Conservation (phyloP, 2,888 invertebrate genomes). For the Brassicogethes aeneus region DNA sequence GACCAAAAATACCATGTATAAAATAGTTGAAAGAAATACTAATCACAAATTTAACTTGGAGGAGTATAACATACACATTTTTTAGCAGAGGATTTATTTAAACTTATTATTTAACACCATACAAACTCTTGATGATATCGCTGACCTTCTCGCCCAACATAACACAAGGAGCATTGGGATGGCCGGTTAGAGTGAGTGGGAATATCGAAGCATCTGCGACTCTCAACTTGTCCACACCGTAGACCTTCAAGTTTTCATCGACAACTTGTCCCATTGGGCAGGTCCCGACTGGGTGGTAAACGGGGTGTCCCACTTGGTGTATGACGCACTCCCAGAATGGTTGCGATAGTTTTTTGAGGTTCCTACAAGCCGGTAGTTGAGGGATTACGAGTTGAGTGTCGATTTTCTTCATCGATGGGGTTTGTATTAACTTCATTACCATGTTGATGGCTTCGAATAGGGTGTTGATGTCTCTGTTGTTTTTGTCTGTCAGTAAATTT, state of each 20-base stretch:
- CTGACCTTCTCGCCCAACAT: slow-evolving; percentile 63
- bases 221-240: slow-evolving; percentile 49
- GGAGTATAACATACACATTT: too few relatives aligned
- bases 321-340: slow-evolving; percentile 13
- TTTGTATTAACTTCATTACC: slow-evolving; percentile 39
- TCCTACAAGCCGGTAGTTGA: slow-evolving; percentile 8
- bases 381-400: slow-evolving; percentile 37
- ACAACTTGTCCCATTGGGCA: slow-evolving; percentile 64
- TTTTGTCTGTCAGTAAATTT: not conserved
- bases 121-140: slow-evolving; percentile 47
- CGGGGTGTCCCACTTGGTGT: slow-evolving; percentile 8
- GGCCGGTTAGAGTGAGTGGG: slow-evolving; percentile 53
- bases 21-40: too few relatives aligned
- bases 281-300: slow-evolving; percentile 56
- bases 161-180: slow-evolving; percentile 57
- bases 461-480: slow-evolving; percentile 39
- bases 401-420: slow-evolving; percentile 44
- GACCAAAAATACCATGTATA: too few relatives aligned
- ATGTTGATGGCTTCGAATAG: slow-evolving; percentile 45
- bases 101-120: too few relatives aligned
- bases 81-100: too few relatives aligned
- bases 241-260: slow-evolving; percentile 50
- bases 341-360: slow-evolving; percentile 9
- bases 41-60: too few relatives aligned
- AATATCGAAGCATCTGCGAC: slow-evolving; percentile 60